Base-by-base conservation (phyloP, 2,113 vertebrate species). In the Sitta europaea region DNA sequence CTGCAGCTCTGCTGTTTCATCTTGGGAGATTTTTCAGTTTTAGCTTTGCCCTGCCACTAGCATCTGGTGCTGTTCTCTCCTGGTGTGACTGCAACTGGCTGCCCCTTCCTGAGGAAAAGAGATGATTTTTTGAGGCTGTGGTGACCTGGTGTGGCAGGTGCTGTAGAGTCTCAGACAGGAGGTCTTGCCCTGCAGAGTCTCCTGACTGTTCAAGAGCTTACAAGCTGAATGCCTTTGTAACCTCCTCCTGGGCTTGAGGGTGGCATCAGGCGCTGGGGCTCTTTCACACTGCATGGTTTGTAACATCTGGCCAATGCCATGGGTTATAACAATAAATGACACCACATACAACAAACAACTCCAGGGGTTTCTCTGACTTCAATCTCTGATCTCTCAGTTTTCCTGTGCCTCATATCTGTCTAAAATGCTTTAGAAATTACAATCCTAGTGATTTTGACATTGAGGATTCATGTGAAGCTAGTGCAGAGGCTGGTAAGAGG, bases 141-240 rank as follows among this genome's bases (percentile, higher is more conserved):
- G 53, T 77, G 36, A 38, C 33, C 40, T 78, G 38, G 20, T 61
- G 23, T 57, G 80, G 23, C 10, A 23, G 8, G 28, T 65, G 50
- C 40, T 80, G 13, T 45, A 51, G 11, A 51, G 12, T n/a, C 36
- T 76, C 54, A 48, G 27, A 15, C 3, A 42, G 27, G 4, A 82
- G 28, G 29, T 61, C 35, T 85, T 0, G 0, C 66, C 58, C 10
- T 47, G 12, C 22, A 33, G 43, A 36, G 3, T 21, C 5, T 63
- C 7, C n/a, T 50, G 15, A 45, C n/a, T 74, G 27, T 66, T 70
- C 40, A 57, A 79, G 63, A 75, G 15, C 25, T 83, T 54, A 33
- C n/a, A 51, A 36, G 31, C 7, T 80, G 58, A 57, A 58, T 70
- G 22, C 28, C 7, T 79, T 75, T 36, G 28, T 16, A 55, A 28